Evolutionary conservation across 1,140 invertebrate species (phyloP).

Genomic region (Aphelenchoides fujianensis): DNA sequence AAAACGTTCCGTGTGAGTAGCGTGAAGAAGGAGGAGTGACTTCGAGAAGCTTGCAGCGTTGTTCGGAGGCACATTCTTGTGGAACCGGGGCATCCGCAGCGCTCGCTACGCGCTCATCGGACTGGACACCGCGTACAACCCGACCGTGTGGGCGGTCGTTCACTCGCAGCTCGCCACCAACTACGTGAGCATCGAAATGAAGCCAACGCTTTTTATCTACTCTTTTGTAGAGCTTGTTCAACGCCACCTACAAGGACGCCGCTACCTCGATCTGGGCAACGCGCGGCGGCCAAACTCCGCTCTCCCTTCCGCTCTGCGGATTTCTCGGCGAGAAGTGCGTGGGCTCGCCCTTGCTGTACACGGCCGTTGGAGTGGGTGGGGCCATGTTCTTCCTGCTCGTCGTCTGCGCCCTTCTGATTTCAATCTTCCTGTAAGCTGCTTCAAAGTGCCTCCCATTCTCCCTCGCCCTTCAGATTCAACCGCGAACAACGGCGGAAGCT

Average conservation of each 20-base stretch:
- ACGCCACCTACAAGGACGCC: not conserved
- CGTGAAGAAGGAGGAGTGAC: not conserved
- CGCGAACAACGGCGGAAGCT: not conserved
- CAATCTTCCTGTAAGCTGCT: not conserved
- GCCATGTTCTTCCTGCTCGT: not conserved
- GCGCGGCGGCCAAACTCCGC: not conserved
- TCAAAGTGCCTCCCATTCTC: not conserved
- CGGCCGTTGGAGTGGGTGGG: not conserved
- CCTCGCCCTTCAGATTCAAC: not conserved
- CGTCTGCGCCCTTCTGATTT: not conserved
- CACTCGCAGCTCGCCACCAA: not conserved
- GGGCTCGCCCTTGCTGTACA: not conserved
- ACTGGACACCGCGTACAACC: not conserved
- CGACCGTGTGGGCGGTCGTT: not conserved
- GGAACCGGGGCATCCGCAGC: not conserved
- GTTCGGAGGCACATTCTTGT: not conserved
- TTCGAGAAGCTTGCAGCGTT: not conserved
- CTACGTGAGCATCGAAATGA: no score
- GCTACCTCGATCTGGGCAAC: not conserved
- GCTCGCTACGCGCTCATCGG: not conserved
- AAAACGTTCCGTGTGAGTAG: not conserved
- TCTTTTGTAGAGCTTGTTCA: not conserved
- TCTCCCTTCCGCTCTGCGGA: not conserved
- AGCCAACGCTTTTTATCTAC: no score
- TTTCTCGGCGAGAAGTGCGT: not conserved